phyloP scores from a whole-genome alignment of 2,888 invertebrate genomes.

The Stictocephala bisonia region DNA sequence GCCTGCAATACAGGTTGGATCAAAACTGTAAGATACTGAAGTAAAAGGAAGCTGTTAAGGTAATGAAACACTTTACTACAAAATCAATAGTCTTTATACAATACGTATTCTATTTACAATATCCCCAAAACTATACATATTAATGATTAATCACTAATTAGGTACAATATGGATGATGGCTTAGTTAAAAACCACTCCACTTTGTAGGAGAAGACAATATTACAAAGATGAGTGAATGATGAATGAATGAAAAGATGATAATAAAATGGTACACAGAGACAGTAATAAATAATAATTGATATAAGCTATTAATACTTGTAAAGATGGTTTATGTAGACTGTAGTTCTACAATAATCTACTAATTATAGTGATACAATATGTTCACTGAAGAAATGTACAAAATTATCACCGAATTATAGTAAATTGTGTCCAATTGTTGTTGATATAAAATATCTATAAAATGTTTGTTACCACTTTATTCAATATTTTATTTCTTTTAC shows the following conservation, averaged over 20 bases:
- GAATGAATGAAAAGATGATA: slow-evolving; percentile 27
- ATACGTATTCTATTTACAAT: slow-evolving; percentile 54
- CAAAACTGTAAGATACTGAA: no score
- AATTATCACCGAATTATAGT: no score
- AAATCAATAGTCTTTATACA: slow-evolving; percentile 53
- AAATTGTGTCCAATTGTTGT: no score
- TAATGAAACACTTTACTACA: slow-evolving; percentile 43
- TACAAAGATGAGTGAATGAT: slow-evolving; percentile 2
- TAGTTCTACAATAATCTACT: no score
- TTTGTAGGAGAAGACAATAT: slow-evolving; percentile 1
- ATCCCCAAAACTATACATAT: slow-evolving; percentile 51
- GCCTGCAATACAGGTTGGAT: no score
- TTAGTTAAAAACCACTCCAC: slow-evolving; percentile 24
- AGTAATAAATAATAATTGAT: slow-evolving; percentile 24
- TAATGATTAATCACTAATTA: slow-evolving; percentile 52
- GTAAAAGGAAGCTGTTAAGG: no score
- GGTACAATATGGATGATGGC: slow-evolving; percentile 46
- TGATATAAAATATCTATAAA: no score
- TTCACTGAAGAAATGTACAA: no score
- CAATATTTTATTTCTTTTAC: no score
- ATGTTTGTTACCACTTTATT: no score
- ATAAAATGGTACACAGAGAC: slow-evolving; percentile 5
- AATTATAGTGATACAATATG: no score
- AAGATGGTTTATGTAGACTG: no score
- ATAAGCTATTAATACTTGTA: slow-evolving; percentile 9